These are phyloP conservation scores for Callitettix versicolor DNA, from an alignment of 1,140 invertebrate species.

Conservation along the genomic window DNA sequence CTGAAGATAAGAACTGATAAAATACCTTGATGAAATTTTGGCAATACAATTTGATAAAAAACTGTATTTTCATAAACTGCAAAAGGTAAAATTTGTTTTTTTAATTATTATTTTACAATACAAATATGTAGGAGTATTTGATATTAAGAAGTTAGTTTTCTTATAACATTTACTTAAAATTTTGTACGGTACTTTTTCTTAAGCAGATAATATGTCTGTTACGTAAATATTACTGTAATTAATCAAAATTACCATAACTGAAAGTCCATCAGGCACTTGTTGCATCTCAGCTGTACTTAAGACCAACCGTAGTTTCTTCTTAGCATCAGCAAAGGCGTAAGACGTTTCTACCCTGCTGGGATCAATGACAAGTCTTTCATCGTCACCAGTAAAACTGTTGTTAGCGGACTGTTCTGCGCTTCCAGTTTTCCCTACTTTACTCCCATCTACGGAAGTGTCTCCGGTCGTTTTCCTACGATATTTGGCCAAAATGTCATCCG, in stretches of 20 bases:
- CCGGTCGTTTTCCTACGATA: constrained; percentile 61
- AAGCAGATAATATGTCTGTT: too few species aligned
- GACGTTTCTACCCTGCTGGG: constrained; percentile 43
- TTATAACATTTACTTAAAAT: too few species aligned
- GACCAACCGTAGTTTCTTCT: constrained; percentile 84
- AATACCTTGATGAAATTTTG: too few species aligned
- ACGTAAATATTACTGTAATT: too few species aligned
- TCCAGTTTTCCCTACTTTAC: not conserved
- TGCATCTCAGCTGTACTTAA: constrained; percentile 72
- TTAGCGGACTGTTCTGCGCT: not conserved
- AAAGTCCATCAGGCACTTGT: constrained; percentile 18
- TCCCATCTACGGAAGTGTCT: constrained; percentile 28
- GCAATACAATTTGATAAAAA: too few species aligned
- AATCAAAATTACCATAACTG: constrained; percentile 5
- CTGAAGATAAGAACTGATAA: too few species aligned
- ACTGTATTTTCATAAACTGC: too few species aligned
- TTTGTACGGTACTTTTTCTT: too few species aligned
- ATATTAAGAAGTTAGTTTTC: too few species aligned
- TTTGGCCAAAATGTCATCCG: constrained; percentile 91
- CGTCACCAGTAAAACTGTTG: not conserved
- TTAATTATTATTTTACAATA: too few species aligned
- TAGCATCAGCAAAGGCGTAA: constrained; percentile 72
- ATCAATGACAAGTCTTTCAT: constrained; percentile 10
- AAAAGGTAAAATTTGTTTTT: too few species aligned
- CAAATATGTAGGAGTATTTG: too few species aligned